phyloP scores from a whole-genome alignment of 2,888 invertebrate genomes.

The Maniola hyperantus region DNA sequence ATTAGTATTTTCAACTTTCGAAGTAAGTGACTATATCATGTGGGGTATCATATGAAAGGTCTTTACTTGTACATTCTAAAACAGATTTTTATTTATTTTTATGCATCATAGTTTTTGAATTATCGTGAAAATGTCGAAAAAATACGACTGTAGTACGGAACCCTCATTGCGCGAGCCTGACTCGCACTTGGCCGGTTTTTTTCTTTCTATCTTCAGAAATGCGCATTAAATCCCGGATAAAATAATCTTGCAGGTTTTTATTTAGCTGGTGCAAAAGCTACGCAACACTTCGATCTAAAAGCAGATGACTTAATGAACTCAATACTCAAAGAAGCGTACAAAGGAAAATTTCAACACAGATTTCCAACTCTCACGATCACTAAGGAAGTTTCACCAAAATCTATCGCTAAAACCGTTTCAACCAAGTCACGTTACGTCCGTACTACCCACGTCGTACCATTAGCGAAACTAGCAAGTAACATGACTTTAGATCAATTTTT shows the following conservation, averaged over 20 bases:
- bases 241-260: background rate
- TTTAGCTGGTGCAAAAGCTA: background rate
- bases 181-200: no score
- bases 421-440: background rate
- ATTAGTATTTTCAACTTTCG: no score
- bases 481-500: slow-evolving; percentile 37
- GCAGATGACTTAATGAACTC: slow-evolving; percentile 36
- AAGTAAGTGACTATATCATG: no score
- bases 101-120: no score
- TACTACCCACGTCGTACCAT: background rate
- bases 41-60: no score
- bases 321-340: slow-evolving; percentile 30
- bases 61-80: no score
- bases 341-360: slow-evolving; percentile 26
- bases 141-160: no score
- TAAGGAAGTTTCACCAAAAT: slow-evolving; percentile 3
- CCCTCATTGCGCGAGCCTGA: no score
- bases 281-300: slow-evolving; percentile 31
- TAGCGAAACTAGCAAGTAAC: slow-evolving; percentile 21
- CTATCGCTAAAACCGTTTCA: background rate
- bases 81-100: no score
- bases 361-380: slow-evolving; percentile 24
- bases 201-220: no score
- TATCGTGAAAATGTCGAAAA: no score
- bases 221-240: background rate